phyloP scores from a whole-genome alignment of 2,113 vertebrate genomes.

The Microcebus ravelobensis region DNA sequence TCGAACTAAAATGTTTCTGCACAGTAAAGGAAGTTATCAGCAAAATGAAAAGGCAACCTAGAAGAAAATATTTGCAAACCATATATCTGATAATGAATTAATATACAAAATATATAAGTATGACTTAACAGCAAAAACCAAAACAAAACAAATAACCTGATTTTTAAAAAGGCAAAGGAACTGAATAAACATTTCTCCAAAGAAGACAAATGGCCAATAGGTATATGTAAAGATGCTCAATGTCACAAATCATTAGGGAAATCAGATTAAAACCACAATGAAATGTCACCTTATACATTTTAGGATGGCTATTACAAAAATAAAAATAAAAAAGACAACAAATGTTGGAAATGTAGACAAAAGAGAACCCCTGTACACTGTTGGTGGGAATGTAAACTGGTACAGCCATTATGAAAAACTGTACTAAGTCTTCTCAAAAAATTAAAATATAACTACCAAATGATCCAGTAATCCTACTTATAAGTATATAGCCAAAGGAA shows the following conservation, averaged over 20 bases:
- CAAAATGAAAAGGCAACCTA: background rate
- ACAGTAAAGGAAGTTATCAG: background rate
- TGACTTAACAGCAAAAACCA: background rate
- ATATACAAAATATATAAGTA: background rate
- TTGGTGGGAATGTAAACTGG: background rate
- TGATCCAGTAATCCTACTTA: background rate
- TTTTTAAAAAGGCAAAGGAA: background rate
- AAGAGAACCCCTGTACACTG: background rate
- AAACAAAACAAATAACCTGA: background rate
- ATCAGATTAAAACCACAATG: background rate
- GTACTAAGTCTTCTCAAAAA: background rate
- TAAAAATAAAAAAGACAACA: background rate
- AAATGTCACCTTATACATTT: background rate
- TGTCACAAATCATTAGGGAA: background rate
- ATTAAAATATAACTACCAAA: background rate
- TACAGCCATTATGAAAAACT: background rate
- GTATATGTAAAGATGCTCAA: background rate
- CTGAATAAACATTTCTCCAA: background rate
- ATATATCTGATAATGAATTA: background rate
- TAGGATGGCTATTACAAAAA: background rate
- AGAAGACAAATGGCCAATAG: background rate
- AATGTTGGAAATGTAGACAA: background rate
- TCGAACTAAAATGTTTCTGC: background rate
- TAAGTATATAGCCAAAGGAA: background rate
- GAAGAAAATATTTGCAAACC: background rate